Conservation (phyloP, 2,797 vertebrate genomes). For the Tiaroga cobitis region DNA sequence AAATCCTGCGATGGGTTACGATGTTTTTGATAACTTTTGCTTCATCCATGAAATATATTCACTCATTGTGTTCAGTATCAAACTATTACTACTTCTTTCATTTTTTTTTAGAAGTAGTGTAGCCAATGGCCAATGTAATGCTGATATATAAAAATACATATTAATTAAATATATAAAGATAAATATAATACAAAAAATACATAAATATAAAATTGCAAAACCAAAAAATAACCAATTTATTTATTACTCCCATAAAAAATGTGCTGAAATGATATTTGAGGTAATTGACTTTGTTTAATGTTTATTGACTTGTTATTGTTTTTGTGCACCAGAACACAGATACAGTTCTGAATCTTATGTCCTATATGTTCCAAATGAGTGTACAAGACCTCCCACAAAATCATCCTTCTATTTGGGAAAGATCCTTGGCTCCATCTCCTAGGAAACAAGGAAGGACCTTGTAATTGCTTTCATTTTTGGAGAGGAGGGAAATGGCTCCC, state of each 20-base stretch:
- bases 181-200: background rate
- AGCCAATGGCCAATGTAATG: no score
- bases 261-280: background rate
- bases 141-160: background rate
- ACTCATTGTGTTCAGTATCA: background rate
- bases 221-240: background rate
- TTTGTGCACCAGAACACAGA: background rate
- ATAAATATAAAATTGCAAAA: no score
- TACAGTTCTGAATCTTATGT: background rate
- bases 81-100: background rate
- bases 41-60: background rate
- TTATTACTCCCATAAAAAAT: background rate
- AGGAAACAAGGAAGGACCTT: constrained; percentile 55
- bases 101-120: background rate
- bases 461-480: constrained; percentile 64
- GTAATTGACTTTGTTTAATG: background rate
- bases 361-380: background rate
- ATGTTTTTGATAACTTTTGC: background rate
- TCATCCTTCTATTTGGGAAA: constrained; percentile 36
- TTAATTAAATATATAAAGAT: background rate
- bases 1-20: background rate
- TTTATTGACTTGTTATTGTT: background rate
- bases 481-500: constrained; percentile 49
- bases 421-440: constrained; percentile 53
- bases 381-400: constrained; percentile 15